Conservation (phyloP, 2,797 vertebrate genomes). For the Loriculus beryllinus region DNA sequence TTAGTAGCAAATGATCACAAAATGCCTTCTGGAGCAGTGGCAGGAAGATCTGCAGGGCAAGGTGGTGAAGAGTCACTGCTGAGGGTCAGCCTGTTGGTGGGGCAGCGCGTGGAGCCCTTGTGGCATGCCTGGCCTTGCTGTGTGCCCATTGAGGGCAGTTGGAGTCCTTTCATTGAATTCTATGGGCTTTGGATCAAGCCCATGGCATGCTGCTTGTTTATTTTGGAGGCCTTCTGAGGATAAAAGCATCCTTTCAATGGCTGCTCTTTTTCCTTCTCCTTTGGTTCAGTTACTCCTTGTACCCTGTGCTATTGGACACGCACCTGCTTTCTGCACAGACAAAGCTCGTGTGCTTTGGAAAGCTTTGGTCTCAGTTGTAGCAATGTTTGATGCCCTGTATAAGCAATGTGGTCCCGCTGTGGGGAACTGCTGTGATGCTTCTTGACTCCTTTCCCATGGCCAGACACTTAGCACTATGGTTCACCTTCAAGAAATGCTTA, state of each 20-base stretch:
- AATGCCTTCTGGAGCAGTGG: not conserved
- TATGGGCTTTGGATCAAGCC: slow-evolving; percentile 28
- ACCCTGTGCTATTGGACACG: not conserved
- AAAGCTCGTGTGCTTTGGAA: not conserved
- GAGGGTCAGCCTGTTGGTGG: not conserved
- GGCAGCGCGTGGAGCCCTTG: not conserved
- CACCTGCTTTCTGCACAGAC: not conserved
- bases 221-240: not conserved
- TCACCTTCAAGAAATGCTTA: not conserved
- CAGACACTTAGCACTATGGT: not conserved
- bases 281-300: not conserved
- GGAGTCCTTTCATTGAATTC: not conserved
- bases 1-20: not conserved
- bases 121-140: not conserved
- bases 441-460: not conserved
- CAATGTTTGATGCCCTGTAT: not conserved
- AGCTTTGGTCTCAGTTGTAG: not conserved
- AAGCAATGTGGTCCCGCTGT: not conserved
- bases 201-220: slow-evolving; percentile 29
- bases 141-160: not conserved
- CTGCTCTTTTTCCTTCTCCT: slow-evolving; percentile 2
- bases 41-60: not conserved
- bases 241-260: slow-evolving; percentile 1
- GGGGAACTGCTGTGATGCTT: not conserved
- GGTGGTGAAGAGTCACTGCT: rapidly evolving